Evolutionary conservation across 35 echinoderm and acorn worm genomes (phyloP).

Genomic region (Ptychodera flava): DNA sequence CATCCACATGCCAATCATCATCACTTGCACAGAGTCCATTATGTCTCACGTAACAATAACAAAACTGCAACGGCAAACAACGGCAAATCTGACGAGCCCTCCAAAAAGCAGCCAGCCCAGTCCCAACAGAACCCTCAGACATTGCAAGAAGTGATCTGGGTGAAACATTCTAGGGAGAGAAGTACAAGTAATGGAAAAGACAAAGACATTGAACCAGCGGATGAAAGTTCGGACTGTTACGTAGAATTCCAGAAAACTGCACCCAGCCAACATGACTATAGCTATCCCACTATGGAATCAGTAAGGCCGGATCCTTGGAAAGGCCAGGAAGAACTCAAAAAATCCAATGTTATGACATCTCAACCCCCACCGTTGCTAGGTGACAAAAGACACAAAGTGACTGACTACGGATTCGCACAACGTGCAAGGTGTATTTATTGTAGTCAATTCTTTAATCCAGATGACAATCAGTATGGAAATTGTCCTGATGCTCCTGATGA

Average conservation of each 20-base stretch:
- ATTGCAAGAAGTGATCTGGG: not conserved
- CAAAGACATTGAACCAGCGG: conserved; percentile 28
- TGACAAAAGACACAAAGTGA: conserved; percentile 32
- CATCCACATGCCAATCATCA: conserved; percentile 69
- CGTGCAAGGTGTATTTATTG: conserved; percentile 69
- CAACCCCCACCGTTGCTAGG: conserved; percentile 79
- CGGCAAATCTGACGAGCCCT: not conserved
- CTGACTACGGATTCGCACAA: conserved; percentile 18
- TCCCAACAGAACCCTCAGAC: not conserved
- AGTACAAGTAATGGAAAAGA: not conserved
- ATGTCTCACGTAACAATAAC: conserved; percentile 52
- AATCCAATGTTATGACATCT: conserved; percentile 65
- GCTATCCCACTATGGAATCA: conserved; percentile 57
- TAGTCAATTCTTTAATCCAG: conserved; percentile 75
- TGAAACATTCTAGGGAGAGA: not conserved
- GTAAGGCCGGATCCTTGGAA: conserved; percentile 18
- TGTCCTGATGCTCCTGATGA: conserved; percentile 85
- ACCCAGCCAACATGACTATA: conserved; percentile 88
- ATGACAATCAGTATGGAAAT: conserved; percentile 50
- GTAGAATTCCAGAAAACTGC: conserved; percentile 87
- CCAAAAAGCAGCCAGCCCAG: not conserved
- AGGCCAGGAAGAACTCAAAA: conserved; percentile 59
- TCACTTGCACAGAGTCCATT: conserved; percentile 80
- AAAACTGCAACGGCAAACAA: not conserved
- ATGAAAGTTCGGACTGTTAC: conserved; percentile 61